phyloP scores from a whole-genome alignment of 2,888 invertebrate species.

The Agriotes lineatus region DNA sequence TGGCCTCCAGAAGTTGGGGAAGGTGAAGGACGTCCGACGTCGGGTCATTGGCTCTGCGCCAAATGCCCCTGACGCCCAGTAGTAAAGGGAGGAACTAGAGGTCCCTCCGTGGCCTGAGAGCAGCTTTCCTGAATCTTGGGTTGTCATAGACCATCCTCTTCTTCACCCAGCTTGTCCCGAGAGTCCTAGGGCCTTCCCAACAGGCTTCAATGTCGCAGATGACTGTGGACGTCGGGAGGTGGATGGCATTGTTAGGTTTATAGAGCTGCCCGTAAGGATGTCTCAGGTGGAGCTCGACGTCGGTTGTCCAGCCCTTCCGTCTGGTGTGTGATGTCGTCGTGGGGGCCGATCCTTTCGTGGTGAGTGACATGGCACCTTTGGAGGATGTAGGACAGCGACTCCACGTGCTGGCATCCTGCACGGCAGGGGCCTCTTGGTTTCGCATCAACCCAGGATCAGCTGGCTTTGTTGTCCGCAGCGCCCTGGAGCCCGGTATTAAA shows the following conservation, averaged over 20 bases:
- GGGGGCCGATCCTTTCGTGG: conserved; percentile 37
- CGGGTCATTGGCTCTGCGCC: background rate
- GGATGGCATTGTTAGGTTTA: conserved; percentile 49
- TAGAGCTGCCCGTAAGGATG: conserved; percentile 46
- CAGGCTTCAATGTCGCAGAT: conserved; percentile 40
- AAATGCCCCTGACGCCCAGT: background rate
- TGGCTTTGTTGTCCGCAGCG: conserved; percentile 36
- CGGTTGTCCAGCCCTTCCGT: conserved; percentile 23
- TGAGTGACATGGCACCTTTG: conserved; percentile 35
- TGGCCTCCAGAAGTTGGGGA: background rate
- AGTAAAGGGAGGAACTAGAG: no score
- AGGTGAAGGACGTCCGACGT: background rate
- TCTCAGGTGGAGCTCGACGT: conserved; percentile 49
- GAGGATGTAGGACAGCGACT: conserved; percentile 39
- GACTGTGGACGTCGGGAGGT: conserved; percentile 3
- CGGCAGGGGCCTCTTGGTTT: conserved; percentile 37
- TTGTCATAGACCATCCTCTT: conserved; percentile 32
- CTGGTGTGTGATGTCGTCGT: conserved; percentile 45
- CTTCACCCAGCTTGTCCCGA: conserved; percentile 28
- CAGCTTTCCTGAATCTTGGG: conserved; percentile 26
- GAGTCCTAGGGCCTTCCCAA: conserved; percentile 38
- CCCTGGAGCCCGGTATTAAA: conserved; percentile 38
- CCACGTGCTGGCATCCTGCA: conserved; percentile 29
- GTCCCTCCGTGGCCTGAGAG: background rate
- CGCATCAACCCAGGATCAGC: conserved; percentile 40